These are phyloP conservation scores for Cyprinodon variegatus DNA, from an alignment of 2,113 vertebrate species.

Conservation along the genomic window DNA sequence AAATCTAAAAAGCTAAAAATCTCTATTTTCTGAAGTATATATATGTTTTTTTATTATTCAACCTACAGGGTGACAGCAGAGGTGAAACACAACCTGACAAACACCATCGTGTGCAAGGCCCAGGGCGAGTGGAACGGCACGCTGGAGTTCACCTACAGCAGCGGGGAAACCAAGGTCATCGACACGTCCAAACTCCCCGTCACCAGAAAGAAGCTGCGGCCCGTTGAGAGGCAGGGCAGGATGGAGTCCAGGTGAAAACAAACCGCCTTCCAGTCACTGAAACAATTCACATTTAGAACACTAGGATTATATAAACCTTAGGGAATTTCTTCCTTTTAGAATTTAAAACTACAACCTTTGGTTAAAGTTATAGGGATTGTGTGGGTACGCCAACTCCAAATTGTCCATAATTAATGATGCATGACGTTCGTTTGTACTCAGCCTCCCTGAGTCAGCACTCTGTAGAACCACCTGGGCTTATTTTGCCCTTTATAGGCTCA, in stretches of 20 bases:
- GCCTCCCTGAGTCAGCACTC: background rate
- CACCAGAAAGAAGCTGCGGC: conserved; percentile 88
- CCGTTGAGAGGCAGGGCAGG: conserved; percentile 84
- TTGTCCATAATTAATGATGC: too few species aligned
- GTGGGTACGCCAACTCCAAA: too few species aligned
- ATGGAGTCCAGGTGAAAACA: conserved; percentile 88
- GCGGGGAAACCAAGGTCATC: conserved; percentile 91
- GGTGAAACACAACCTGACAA: conserved; percentile 91
- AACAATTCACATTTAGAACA: background rate
- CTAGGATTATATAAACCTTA: background rate
- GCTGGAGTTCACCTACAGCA: conserved; percentile 94
- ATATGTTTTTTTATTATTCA: background rate
- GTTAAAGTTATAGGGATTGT: too few species aligned
- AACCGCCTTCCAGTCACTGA: background rate
- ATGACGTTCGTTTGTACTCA: too few species aligned
- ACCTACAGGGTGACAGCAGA: conserved; percentile 89
- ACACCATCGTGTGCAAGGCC: conserved; percentile 91
- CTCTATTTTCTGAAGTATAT: background rate
- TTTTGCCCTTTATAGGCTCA: too few species aligned
- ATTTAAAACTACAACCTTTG: background rate
- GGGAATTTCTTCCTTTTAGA: too few species aligned
- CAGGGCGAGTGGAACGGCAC: conserved; percentile 96
- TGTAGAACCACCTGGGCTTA: too few species aligned
- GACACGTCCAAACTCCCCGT: conserved; percentile 87
- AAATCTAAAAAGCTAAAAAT: background rate